Conservation (phyloP, 53 echinoderm and acorn worm genomes). For the Antedon mediterranea region DNA sequence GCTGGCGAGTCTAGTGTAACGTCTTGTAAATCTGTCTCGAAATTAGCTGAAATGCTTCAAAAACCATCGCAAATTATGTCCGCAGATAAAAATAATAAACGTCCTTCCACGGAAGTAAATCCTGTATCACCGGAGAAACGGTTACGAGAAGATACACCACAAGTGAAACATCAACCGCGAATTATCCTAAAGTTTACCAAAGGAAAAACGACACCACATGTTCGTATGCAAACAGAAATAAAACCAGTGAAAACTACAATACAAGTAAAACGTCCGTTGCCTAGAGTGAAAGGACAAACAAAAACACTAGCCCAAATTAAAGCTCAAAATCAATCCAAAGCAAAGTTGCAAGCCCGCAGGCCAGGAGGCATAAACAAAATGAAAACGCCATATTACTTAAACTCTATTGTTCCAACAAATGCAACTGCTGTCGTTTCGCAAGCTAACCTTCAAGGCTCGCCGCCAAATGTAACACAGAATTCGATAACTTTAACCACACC, state of each 20-base stretch:
- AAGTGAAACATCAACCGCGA: slow-evolving; percentile 6
- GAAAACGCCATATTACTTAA: slow-evolving; percentile 16
- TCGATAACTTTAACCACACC: neutral
- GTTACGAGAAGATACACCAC: slow-evolving; percentile 1
- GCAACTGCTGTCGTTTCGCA: slow-evolving; percentile 28
- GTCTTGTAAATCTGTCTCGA: neutral
- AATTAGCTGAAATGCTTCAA: slow-evolving; percentile 11
- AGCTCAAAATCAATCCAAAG: slow-evolving; percentile 63
- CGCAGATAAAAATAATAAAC: slow-evolving; percentile 4
- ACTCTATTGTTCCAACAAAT: slow-evolving; percentile 61
- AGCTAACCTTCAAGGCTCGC: neutral
- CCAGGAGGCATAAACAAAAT: slow-evolving; percentile 36
- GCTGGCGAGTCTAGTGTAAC: slow-evolving; percentile 7
- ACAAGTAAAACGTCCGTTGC: slow-evolving; percentile 8
- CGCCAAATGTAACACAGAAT: neutral
- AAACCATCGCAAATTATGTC: slow-evolving; percentile 8
- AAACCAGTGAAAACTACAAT: neutral
- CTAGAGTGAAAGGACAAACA: slow-evolving; percentile 57
- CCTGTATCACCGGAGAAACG: slow-evolving; percentile 3
- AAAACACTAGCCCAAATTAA: slow-evolving; percentile 94
- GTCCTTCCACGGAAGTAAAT: neutral
- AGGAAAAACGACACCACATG: slow-evolving; percentile 15
- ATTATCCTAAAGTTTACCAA: slow-evolving; percentile 9
- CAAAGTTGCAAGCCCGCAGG: slow-evolving; percentile 41
- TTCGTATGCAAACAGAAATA: slow-evolving; percentile 11